Conservation (phyloP, 2,888 invertebrate species). For the Lasioglossum morio region DNA sequence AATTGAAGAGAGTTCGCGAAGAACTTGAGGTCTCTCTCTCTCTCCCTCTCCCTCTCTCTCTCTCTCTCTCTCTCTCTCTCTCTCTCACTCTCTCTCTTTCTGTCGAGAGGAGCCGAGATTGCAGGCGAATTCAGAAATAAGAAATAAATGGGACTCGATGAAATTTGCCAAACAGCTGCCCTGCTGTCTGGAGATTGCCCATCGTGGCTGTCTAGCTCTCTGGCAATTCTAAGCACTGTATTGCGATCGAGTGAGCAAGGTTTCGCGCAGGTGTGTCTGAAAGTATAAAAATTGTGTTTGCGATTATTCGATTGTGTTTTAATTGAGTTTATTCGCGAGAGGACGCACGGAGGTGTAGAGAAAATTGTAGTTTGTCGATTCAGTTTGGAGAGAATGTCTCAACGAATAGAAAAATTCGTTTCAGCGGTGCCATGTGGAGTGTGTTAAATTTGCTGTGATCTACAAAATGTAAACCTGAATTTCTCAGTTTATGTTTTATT, state of each 20-base stretch:
- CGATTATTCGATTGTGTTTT: neutral
- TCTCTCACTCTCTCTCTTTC: neutral
- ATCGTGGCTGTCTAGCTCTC: neutral
- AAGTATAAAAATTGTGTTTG: neutral
- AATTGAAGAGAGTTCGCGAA: neutral
- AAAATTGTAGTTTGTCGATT: neutral
- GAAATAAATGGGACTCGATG: conserved; percentile 7
- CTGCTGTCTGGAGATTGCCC: neutral
- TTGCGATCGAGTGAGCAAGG: neutral
- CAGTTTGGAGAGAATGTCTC: neutral
- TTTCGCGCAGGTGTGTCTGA: neutral
- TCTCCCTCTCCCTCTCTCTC: neutral
- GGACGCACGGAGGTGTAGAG: too few species aligned
- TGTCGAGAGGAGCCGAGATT: neutral
- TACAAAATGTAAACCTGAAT: neutral
- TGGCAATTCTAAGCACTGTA: neutral
- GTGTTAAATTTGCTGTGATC: neutral
- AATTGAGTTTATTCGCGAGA: neutral
- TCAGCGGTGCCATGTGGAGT: neutral
- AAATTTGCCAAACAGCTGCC: conserved; percentile 7
- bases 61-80: too few species aligned
- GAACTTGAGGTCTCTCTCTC: neutral
- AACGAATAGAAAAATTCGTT: neutral
- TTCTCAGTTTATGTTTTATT: neutral
- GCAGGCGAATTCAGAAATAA: neutral